Conservation (phyloP, 2,888 invertebrate genomes). For the Melinaea menophilus region DNA sequence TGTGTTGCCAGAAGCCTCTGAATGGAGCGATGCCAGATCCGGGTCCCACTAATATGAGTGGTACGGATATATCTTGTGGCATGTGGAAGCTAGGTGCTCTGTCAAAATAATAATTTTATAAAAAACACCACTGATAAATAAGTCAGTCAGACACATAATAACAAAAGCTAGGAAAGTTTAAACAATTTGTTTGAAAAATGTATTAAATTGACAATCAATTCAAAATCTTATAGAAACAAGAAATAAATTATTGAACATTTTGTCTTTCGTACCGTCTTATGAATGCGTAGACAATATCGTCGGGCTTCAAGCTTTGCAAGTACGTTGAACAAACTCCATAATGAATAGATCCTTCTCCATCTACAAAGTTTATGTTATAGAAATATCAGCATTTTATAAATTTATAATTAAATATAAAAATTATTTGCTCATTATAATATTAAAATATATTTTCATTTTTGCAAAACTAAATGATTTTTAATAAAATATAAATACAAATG, state of each 20-base stretch:
- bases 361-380: conserved; percentile 53
- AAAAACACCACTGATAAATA: conserved; percentile 20
- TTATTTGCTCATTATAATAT: too few relatives aligned
- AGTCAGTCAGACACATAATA: background rate
- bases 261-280: conserved; percentile 82
- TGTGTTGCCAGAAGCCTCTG: conserved; percentile 95
- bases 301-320: conserved; percentile 82
- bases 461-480: background rate
- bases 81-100: conserved; percentile 92
- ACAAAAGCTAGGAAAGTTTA: too few relatives aligned
- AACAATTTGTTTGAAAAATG: too few relatives aligned
- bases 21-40: conserved; percentile 97
- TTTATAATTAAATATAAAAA: too few relatives aligned
- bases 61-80: conserved; percentile 84
- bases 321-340: conserved; percentile 97
- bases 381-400: too few relatives aligned
- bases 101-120: conserved; percentile 39
- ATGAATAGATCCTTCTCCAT: conserved; percentile 87
- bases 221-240: background rate
- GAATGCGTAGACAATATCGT: conserved; percentile 84
- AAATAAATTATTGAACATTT: background rate
- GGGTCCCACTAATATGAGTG: conserved; percentile 92
- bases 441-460: background rate
- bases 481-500: background rate
- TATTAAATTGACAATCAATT: too few relatives aligned